Conservation (phyloP, 2,888 invertebrate genomes). For the Dioctria linearis region DNA sequence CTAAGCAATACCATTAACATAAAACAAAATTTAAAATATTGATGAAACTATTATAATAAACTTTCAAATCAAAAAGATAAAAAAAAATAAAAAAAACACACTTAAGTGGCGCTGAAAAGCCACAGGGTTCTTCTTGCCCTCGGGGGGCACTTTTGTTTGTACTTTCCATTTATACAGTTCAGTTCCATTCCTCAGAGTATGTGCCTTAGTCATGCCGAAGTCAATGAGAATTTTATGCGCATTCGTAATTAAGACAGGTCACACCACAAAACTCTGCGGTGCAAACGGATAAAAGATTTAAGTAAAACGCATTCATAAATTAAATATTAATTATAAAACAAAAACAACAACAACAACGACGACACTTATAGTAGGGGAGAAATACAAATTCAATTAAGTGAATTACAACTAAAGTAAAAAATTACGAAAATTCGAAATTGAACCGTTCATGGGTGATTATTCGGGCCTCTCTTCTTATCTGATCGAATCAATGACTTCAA, state of each 20-base stretch:
- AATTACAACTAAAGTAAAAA: not conserved
- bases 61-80: not conserved
- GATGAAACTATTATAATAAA: conserved; percentile 13
- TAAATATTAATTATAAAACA: conserved; percentile 12
- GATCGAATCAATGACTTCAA: conserved; percentile 37
- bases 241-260: conserved; percentile 43
- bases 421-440: conserved; percentile 23
- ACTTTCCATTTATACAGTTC: not conserved
- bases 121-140: not conserved
- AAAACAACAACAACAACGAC: conserved; percentile 8
- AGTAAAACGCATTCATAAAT: conserved; percentile 3
- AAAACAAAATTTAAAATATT: conserved; percentile 13
- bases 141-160: not conserved
- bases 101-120: not conserved
- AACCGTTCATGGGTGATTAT: conserved; percentile 31
- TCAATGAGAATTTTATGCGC: conserved; percentile 45
- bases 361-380: not conserved
- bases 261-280: conserved; percentile 14
- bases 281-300: conserved; percentile 14
- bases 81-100: not conserved
- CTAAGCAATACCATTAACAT: conserved; percentile 20
- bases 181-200: conserved; percentile 28
- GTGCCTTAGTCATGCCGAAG: conserved; percentile 35
- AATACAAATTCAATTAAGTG: conserved; percentile 5
- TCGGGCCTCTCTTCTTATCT: conserved; percentile 19